Evolutionary conservation across 2,888 invertebrate genomes (phyloP).

Genomic region (Melanchra persicariae): DNA sequence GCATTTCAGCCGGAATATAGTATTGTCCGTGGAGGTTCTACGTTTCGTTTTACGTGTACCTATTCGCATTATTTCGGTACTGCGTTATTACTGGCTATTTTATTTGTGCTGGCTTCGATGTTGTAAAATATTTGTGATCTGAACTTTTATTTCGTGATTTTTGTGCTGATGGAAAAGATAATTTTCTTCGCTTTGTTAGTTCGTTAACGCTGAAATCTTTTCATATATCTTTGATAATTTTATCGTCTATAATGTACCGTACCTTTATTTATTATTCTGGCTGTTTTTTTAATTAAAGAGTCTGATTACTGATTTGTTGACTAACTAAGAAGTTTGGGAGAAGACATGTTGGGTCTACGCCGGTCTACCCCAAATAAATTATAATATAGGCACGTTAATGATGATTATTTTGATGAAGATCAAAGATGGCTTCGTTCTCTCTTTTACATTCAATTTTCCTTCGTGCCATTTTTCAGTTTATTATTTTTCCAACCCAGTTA

Average conservation of each 20-base stretch:
- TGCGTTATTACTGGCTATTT: conserved; percentile 25
- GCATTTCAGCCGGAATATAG: conserved; percentile 42
- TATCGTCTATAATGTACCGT: too few species aligned
- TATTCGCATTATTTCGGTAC: conserved; percentile 33
- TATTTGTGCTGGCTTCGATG: conserved; percentile 9
- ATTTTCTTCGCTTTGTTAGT: background rate
- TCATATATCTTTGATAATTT: background rate
- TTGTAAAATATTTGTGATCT: conserved; percentile 9
- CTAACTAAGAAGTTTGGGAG: too few species aligned
- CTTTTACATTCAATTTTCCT: background rate
- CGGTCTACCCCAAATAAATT: too few species aligned
- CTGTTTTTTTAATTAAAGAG: too few species aligned
- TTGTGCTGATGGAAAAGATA: background rate
- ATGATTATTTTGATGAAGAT: too few species aligned
- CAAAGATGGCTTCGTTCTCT: too few species aligned
- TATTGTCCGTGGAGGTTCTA: conserved; percentile 40
- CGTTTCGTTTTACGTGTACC: conserved; percentile 39
- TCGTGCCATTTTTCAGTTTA: background rate
- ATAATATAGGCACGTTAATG: too few species aligned
- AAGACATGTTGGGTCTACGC: too few species aligned
- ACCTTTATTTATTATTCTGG: too few species aligned
- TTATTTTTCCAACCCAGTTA: conserved; percentile 14
- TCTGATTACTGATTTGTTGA: too few species aligned
- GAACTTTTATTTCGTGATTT: conserved; percentile 4
- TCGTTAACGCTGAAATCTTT: background rate